These are phyloP conservation scores for Muntiacus reevesi DNA, from an alignment of 2,113 vertebrate species.

Conservation along the genomic window DNA sequence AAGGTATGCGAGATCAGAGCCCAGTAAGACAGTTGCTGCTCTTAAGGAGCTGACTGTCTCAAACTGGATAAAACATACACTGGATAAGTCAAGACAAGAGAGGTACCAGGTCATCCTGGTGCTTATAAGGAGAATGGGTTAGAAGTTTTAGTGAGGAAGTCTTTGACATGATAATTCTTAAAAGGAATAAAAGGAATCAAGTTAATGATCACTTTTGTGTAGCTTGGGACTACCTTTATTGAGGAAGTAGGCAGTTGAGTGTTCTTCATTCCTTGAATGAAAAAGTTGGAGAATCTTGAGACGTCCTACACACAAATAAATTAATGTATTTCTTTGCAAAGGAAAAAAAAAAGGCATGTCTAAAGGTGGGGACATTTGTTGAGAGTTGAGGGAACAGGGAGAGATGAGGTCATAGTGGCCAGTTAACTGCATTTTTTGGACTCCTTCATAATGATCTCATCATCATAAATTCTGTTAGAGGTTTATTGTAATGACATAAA, in stretches of 20 bases:
- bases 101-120: not conserved
- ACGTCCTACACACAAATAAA: not conserved
- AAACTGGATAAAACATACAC: not conserved
- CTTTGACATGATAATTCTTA: not conserved
- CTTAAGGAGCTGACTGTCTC: not conserved
- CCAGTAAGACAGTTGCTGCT: not conserved
- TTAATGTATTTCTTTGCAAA: not conserved
- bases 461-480: not conserved
- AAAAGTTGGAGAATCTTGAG: not conserved
- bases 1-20: not conserved
- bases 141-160: not conserved
- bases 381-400: not conserved
- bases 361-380: not conserved
- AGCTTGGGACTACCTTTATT: not conserved
- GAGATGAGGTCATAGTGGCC: constrained; percentile 8
- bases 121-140: not conserved
- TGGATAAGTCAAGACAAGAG: not conserved
- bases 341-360: not conserved
- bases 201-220: not conserved
- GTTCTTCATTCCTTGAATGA: not conserved
- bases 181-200: not conserved
- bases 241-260: not conserved
- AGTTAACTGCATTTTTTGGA: constrained; percentile 9
- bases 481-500: constrained; percentile 52
- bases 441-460: constrained; percentile 38